phyloP scores from a whole-genome alignment of 2,888 invertebrate genomes.

The Meganola albula region DNA sequence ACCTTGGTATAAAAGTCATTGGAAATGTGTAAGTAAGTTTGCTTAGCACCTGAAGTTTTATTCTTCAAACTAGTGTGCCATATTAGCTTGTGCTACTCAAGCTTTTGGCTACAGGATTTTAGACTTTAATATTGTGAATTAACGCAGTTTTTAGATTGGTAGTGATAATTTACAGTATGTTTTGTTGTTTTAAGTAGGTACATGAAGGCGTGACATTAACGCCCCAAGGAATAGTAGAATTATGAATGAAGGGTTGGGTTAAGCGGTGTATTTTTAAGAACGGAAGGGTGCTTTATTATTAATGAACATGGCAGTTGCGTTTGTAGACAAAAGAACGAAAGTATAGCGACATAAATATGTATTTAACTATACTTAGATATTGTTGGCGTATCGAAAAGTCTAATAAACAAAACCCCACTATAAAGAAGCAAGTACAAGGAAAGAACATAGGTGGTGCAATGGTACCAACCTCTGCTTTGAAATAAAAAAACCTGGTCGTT shows the following conservation, averaged over 20 bases:
- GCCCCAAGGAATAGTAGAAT: slow-evolving; percentile 66
- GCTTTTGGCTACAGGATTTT: slow-evolving; percentile 17
- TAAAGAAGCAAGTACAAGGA: too few species aligned
- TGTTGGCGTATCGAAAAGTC: too few species aligned
- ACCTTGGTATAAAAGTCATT: slow-evolving; percentile 17
- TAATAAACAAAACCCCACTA: too few species aligned
- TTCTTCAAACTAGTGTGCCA: slow-evolving; percentile 61
- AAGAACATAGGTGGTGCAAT: too few species aligned
- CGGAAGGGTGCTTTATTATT: slow-evolving; percentile 52
- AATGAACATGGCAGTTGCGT: slow-evolving; percentile 32
- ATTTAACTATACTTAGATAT: too few species aligned
- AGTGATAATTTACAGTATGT: too few species aligned
- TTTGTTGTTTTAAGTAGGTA: slow-evolving; percentile 58
- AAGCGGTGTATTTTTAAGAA: slow-evolving; percentile 57
- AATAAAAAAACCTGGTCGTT: too few species aligned
- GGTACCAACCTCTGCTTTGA: too few species aligned
- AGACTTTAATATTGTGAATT: slow-evolving; percentile 13
- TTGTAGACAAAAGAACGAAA: too few species aligned
- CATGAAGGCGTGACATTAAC: slow-evolving; percentile 74
- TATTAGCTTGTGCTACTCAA: slow-evolving; percentile 53
- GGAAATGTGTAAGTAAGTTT: slow-evolving; percentile 20
- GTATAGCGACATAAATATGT: too few species aligned
- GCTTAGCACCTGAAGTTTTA: slow-evolving; percentile 57
- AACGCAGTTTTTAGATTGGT: slow-evolving; percentile 49
- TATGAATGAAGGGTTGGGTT: slow-evolving; percentile 70